Conservation (phyloP, 2,888 invertebrate species). For the Parnassius glacialis region DNA sequence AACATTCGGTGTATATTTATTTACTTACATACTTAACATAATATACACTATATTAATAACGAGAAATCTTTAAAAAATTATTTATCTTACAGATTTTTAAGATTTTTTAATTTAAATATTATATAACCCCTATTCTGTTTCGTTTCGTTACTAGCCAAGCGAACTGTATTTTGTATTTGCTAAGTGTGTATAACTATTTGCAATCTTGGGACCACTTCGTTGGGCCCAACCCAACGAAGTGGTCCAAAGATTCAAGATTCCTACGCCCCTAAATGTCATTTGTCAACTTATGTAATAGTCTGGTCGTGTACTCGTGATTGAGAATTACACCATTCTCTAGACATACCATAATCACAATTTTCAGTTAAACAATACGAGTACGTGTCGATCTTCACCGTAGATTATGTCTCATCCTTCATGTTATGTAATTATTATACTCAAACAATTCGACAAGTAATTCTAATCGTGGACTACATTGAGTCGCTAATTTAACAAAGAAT, state of each 20-base stretch:
- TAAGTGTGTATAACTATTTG: not conserved
- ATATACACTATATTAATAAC: too few species aligned
- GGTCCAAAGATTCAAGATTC: too few species aligned
- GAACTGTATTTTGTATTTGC: too few species aligned
- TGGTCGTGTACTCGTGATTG: conserved; percentile 26
- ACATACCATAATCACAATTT: conserved; percentile 15
- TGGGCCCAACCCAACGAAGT: conserved; percentile 40
- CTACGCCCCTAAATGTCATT: conserved; percentile 40
- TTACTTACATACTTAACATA: too few species aligned
- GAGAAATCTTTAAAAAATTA: too few species aligned
- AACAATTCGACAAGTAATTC: not conserved
- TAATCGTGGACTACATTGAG: not conserved
- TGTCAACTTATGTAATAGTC: conserved; percentile 42
- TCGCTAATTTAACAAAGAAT: too few species aligned
- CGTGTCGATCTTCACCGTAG: not conserved
- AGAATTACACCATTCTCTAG: conserved; percentile 36
- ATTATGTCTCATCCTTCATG: not conserved
- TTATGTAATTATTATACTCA: not conserved
- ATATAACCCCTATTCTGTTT: too few species aligned
- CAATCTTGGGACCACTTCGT: conserved; percentile 26
- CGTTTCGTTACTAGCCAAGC: too few species aligned
- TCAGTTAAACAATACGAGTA: not conserved
- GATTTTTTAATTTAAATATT: too few species aligned
- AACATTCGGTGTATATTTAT: too few species aligned
- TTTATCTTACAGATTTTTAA: too few species aligned